phyloP scores from a whole-genome alignment of 1,140 invertebrate genomes.

The Eriocheir sinensis region DNA sequence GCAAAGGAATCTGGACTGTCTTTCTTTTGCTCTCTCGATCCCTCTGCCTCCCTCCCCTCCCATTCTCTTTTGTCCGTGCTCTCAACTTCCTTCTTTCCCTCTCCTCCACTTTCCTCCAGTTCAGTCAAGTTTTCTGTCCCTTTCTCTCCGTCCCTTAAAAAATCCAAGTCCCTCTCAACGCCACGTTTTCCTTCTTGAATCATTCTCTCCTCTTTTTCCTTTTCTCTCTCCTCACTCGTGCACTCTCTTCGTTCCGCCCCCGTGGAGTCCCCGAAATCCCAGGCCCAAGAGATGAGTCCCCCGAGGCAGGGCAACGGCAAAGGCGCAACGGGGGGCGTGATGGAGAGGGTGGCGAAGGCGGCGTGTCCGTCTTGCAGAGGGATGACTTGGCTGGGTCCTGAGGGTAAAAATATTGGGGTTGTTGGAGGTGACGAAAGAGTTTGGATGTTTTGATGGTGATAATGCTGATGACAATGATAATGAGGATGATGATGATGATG shows the following conservation, averaged over 20 bases:
- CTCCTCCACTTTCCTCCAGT: constrained; percentile 9
- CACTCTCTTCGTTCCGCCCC: background rate
- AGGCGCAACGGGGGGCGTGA: background rate
- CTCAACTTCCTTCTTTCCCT: background rate
- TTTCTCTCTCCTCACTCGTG: background rate
- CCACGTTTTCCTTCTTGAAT: background rate
- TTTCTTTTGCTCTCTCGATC: background rate
- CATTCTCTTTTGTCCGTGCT: background rate
- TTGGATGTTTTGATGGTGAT: too few species aligned
- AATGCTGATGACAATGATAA: background rate
- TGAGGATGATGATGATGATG: background rate
- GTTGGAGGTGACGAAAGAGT: background rate
- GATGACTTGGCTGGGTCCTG: constrained; percentile 11
- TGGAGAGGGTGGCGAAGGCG: constrained; percentile 28
- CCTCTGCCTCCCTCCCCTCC: background rate
- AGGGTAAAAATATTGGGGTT: background rate
- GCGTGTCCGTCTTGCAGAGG: constrained; percentile 25
- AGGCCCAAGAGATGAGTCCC: constrained; percentile 41
- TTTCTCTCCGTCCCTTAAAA: background rate
- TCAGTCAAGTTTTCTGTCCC: background rate
- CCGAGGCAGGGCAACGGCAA: background rate
- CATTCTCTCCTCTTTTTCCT: background rate
- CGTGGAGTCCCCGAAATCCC: constrained; percentile 46
- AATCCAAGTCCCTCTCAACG: background rate
- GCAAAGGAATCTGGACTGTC: constrained; percentile 26